Percentiles rank a stretch among this genome's conserved stretches.
These are phyloP conservation scores for Styela plicata DNA, from an alignment of 23 tunicate species.

Conservation along the genomic window DNA sequence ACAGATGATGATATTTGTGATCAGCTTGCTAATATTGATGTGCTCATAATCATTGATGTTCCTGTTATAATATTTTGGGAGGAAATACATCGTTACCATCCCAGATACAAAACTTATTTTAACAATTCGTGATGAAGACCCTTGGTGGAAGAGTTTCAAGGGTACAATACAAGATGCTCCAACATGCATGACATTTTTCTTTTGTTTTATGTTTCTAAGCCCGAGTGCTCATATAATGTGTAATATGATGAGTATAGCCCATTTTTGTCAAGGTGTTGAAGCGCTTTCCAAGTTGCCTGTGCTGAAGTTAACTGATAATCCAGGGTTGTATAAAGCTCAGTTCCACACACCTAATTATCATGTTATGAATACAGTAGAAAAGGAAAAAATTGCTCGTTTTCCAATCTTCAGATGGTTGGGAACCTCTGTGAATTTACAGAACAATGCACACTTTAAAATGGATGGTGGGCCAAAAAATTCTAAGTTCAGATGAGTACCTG, in stretches of 20 bases:
- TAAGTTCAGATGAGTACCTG: not conserved
- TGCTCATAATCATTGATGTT: constrained; percentile 74
- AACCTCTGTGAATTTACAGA: constrained; percentile 65
- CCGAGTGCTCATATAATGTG: constrained; percentile 32
- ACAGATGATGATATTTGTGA: constrained; percentile 63
- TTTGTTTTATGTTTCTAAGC: constrained; percentile 25
- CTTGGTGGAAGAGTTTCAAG: constrained; percentile 72
- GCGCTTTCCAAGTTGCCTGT: not conserved
- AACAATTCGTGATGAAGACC: constrained; percentile 62
- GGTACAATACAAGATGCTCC: constrained; percentile 39
- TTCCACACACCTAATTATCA: constrained; percentile 59
- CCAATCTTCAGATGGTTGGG: constrained; percentile 20
- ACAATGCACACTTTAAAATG: not conserved
- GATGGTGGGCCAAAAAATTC: constrained; percentile 4
- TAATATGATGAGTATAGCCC: not conserved
- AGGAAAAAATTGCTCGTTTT: constrained; percentile 45
- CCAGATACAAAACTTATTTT: constrained; percentile 84
- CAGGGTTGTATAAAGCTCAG: constrained; percentile 63
- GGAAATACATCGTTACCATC: constrained; percentile 57
- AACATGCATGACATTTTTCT: not conserved
- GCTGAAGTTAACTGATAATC: constrained; percentile 27
- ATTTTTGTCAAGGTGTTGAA: constrained; percentile 24
- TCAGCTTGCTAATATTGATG: constrained; percentile 79
- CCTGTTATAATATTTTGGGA: constrained; percentile 77
- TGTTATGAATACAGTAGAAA: constrained; percentile 61